Evolutionary conservation across 92 coral and sea anemone genomes (phyloP).

Genomic region (Bergia puertoricense): DNA sequence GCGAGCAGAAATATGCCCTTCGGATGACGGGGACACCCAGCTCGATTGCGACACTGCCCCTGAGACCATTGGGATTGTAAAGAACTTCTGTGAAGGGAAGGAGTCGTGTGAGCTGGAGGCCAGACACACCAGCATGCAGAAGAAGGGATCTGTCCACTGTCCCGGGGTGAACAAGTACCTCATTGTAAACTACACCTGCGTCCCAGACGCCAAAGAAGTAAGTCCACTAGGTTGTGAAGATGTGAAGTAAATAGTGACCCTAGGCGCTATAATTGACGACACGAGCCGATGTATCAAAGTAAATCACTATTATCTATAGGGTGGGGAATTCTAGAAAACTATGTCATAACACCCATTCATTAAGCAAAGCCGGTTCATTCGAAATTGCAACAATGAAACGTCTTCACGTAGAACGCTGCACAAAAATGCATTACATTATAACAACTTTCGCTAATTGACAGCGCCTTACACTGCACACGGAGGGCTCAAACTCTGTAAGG

Average conservation of each 20-base stretch:
- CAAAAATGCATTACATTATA: no score
- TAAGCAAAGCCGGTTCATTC: no score
- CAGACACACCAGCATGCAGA: conserved; percentile 87
- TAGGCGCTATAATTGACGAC: background rate
- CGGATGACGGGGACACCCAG: conserved; percentile 95
- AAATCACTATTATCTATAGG: no score
- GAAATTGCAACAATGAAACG: no score
- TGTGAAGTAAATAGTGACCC: background rate
- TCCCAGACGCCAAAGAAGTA: conserved; percentile 95
- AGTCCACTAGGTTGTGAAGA: background rate
- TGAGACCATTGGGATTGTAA: conserved; percentile 96
- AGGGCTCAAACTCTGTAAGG: no score
- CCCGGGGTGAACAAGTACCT: conserved; percentile 98
- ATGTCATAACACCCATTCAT: no score
- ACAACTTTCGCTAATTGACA: no score
- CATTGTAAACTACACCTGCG: conserved; percentile 91
- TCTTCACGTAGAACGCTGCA: no score
- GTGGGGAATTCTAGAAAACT: no score
- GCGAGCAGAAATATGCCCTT: conserved; percentile 82
- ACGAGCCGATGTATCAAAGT: background rate
- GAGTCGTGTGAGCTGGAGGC: conserved; percentile 97
- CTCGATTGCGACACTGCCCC: conserved; percentile 92
- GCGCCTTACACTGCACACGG: no score
- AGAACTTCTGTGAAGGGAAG: conserved; percentile 94
- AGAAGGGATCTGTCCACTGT: conserved; percentile 71